Conservation (phyloP, 2,113 vertebrate genomes). For the Neodontobutis hainanensis region DNA sequence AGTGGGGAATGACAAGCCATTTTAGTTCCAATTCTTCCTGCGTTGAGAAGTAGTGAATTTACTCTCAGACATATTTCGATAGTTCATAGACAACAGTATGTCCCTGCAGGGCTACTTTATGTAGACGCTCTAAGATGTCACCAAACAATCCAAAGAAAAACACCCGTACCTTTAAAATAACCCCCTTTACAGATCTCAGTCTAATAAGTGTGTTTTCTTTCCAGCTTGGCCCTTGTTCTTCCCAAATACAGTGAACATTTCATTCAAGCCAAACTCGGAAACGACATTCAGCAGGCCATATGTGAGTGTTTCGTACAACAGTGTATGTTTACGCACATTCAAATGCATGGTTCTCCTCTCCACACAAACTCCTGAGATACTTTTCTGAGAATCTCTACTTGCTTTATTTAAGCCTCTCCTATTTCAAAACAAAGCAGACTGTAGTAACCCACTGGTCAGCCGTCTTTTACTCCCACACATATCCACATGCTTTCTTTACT, state of each 20-base stretch:
- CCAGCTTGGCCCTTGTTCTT: slow-evolving; percentile 94
- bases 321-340: background rate
- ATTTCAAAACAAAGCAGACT: slow-evolving; percentile 48
- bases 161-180: too few relatives aligned
- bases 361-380: slow-evolving; percentile 22
- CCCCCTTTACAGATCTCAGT: too few relatives aligned
- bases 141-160: too few relatives aligned
- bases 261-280: slow-evolving; percentile 93
- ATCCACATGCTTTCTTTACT: slow-evolving; percentile 48
- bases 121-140: too few relatives aligned
- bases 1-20: too few relatives aligned
- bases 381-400: slow-evolving; percentile 29
- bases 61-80: too few relatives aligned
- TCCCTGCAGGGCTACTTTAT: too few relatives aligned
- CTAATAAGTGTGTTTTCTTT: slow-evolving; percentile 29
- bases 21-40: too few relatives aligned
- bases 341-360: background rate
- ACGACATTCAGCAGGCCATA: slow-evolving; percentile 88
- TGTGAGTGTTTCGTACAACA: slow-evolving; percentile 84
- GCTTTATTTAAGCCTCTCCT: slow-evolving; percentile 26
- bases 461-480: slow-evolving; percentile 46
- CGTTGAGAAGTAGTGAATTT: too few relatives aligned
- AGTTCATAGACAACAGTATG: too few relatives aligned
- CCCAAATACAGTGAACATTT: slow-evolving; percentile 98
- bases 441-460: slow-evolving; percentile 67